These are phyloP conservation scores for Drosophila infuscata DNA, from an alignment of 2,888 invertebrate species.

Conservation along the genomic window DNA sequence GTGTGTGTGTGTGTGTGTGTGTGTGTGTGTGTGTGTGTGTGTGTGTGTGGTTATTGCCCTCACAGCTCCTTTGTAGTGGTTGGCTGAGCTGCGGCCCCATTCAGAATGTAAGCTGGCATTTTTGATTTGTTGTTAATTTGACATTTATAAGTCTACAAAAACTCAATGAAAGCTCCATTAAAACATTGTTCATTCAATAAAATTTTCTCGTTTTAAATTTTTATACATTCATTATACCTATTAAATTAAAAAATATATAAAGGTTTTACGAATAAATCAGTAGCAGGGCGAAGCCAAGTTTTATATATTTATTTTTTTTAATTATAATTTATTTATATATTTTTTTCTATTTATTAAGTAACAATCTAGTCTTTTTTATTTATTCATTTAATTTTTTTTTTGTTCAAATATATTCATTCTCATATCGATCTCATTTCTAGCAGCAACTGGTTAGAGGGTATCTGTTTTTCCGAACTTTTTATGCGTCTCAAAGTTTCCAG, in stretches of 20 bases:
- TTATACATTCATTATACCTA: neutral
- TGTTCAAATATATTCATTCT: neutral
- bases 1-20: conserved; percentile 20
- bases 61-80: conserved; percentile 35
- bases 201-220: conserved; percentile 9
- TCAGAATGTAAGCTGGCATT: conserved; percentile 60
- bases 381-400: neutral
- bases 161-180: conserved; percentile 42
- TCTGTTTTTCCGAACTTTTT: conserved; percentile 9
- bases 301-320: neutral
- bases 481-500: conserved; percentile 39
- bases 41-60: conserved; percentile 58
- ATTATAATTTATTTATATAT: neutral
- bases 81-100: conserved; percentile 17
- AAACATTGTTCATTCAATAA: conserved; percentile 37
- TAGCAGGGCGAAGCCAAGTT: neutral
- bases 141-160: conserved; percentile 56
- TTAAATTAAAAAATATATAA: neutral
- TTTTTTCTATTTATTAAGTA: neutral
- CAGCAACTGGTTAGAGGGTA: neutral
- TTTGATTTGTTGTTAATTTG: conserved; percentile 75
- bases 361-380: neutral
- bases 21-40: conserved; percentile 6
- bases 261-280: neutral
- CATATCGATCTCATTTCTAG: neutral